Base-by-base conservation (phyloP, 2,888 invertebrate species). In the Latrodectus elegans region DNA sequence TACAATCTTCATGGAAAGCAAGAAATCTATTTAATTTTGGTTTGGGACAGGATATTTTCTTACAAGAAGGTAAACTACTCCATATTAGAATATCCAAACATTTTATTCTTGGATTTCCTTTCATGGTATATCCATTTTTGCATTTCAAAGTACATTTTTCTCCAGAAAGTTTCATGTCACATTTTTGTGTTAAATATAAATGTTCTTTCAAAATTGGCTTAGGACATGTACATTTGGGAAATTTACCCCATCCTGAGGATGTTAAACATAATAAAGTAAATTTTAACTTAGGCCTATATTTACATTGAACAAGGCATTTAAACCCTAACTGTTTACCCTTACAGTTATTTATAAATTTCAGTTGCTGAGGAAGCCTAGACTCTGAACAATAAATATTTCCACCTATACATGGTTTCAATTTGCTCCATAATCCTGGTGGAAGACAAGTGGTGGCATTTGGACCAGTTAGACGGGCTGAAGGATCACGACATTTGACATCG, bases 371-470 rank as follows among this genome's bases (percentile, higher is more conserved):
- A 8, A 75, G 60, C 4, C 10, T 51, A 17, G 83, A 71, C 14
- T 49, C n/a, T 3, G 70, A 51, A 17, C 84, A 84, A 72, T 55
- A 76, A 11, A 22, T 74, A 22, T 60, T 55, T 4, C 70, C 83
- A 12, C 83, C 76, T 11, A 12, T 8, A 38, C 83, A 83, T 15
- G 68, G 60, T 60, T 26, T 75, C 4, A 76, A 12, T 15, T 22
- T 70, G 11, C 76, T 76, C 76, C 76, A 83, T 4, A 65, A 52
- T 8, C 83, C 75, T 10, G 76, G 75, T 49, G 83, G 70, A 11
- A 70, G 60, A 22, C 83, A 75, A 6, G 76, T 83, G 11, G 64
- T 76, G 14, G 81, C 73, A 38, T 81, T 81, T 6, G 81, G 81
- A 26, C 74, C 81, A 11, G 15, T 17, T 49, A 81, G 65, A 14